phyloP scores from a whole-genome alignment of 2,113 vertebrate genomes.

The Philantomba maxwellii region DNA sequence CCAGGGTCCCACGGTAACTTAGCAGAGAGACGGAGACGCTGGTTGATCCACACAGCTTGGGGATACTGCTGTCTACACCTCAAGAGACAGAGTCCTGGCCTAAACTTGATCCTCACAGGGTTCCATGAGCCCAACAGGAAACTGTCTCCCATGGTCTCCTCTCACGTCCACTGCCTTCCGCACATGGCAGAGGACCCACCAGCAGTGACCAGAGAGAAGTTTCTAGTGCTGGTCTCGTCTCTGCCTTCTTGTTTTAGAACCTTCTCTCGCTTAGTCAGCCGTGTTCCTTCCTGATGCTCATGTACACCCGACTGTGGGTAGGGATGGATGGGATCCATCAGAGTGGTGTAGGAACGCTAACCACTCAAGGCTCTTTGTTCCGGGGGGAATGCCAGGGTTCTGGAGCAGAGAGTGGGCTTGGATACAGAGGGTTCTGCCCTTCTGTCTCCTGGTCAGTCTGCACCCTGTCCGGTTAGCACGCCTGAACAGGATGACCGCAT shows the following conservation, averaged over 20 bases:
- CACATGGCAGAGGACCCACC: not conserved
- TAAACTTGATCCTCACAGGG: not conserved
- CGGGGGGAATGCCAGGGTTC: not conserved
- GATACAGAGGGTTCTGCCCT: not conserved
- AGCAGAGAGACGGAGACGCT: not conserved
- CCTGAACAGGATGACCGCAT: not conserved
- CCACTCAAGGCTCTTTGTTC: not conserved
- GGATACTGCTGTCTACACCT: not conserved
- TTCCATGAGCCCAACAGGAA: not conserved
- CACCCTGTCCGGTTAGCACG: too few species aligned
- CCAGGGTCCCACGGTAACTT: not conserved
- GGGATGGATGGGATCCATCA: not conserved
- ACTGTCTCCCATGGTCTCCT: not conserved
- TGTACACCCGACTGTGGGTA: not conserved
- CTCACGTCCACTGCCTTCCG: not conserved
- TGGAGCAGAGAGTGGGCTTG: not conserved
- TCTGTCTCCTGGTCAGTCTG: not conserved
- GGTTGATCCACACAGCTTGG: not conserved
- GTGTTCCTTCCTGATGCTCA: not conserved
- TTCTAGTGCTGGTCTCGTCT: not conserved
- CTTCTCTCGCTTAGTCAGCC: not conserved
- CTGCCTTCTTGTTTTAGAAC: not conserved
- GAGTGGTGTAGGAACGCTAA: not conserved
- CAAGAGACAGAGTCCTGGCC: not conserved
- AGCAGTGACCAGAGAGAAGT: not conserved